Evolutionary conservation across 2,888 invertebrate genomes (phyloP).

Genomic region (Zaprionus lineosus): DNA sequence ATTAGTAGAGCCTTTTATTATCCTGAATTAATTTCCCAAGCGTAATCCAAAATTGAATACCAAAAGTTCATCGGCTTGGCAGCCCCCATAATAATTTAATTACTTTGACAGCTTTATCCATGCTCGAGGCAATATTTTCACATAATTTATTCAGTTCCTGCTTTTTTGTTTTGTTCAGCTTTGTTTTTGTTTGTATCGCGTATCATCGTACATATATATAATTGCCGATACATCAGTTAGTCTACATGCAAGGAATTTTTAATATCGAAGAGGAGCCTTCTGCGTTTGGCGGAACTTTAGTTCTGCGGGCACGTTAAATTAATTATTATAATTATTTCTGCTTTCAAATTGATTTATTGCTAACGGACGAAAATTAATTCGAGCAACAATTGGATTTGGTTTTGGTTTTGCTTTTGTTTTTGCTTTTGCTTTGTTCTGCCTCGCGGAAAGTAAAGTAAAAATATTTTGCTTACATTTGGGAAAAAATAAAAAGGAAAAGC

Average conservation of each 20-base stretch:
- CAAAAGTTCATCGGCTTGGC: no score
- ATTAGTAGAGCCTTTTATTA: no score
- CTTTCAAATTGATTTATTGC: slow-evolving; percentile 26
- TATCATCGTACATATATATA: background rate
- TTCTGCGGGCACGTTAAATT: slow-evolving; percentile 6
- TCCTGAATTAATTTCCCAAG: no score
- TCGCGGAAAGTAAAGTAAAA: no score
- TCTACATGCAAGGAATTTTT: no score
- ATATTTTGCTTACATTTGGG: no score
- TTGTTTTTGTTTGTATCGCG: background rate
- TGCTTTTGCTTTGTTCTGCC: slow-evolving; percentile 1
- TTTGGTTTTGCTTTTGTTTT: background rate
- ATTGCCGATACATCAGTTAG: no score
- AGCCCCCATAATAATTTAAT: background rate
- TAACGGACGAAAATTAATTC: slow-evolving; percentile 6
- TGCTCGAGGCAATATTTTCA: background rate
- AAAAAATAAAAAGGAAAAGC: no score
- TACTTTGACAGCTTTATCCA: background rate
- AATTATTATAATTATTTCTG: slow-evolving; percentile 25
- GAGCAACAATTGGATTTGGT: background rate
- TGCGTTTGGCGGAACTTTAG: no score
- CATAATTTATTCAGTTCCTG: background rate
- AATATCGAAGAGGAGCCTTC: no score
- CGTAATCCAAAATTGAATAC: no score
- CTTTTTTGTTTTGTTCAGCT: background rate